Conservation (phyloP, 2,113 vertebrate species). For the Coptodon bakossiorum region DNA sequence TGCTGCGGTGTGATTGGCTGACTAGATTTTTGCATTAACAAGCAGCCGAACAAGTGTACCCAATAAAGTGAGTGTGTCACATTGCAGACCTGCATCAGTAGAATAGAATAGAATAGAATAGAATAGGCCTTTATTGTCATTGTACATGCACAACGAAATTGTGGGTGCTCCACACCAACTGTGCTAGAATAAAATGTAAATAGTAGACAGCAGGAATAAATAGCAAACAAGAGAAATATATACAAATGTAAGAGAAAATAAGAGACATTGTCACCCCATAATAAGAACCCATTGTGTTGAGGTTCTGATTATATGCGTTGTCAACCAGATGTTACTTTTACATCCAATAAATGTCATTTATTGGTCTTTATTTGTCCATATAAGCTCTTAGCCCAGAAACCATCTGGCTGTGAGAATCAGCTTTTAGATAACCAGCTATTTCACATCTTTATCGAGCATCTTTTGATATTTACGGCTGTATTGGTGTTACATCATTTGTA, state of each 20-base stretch:
- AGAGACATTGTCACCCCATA: background rate
- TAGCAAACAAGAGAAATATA: background rate
- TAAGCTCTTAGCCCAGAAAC: background rate
- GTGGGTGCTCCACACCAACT: background rate
- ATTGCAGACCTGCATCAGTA: background rate
- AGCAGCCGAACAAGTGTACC: background rate
- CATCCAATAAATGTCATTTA: background rate
- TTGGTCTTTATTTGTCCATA: background rate
- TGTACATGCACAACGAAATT: background rate
- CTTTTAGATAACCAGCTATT: background rate
- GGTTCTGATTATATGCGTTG: background rate
- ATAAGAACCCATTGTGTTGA: background rate
- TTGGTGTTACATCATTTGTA: background rate
- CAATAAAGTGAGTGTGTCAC: background rate
- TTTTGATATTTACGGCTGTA: background rate
- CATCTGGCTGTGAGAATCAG: background rate
- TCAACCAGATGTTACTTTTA: background rate
- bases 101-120: background rate
- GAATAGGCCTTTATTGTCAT: background rate
- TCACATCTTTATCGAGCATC: background rate
- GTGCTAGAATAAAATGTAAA: background rate
- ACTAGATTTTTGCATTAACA: background rate
- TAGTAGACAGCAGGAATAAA: background rate
- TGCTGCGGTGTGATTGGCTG: background rate
- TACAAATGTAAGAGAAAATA: background rate